Conservation (phyloP, 1,140 invertebrate species). For the Drosophila ercepeae region DNA sequence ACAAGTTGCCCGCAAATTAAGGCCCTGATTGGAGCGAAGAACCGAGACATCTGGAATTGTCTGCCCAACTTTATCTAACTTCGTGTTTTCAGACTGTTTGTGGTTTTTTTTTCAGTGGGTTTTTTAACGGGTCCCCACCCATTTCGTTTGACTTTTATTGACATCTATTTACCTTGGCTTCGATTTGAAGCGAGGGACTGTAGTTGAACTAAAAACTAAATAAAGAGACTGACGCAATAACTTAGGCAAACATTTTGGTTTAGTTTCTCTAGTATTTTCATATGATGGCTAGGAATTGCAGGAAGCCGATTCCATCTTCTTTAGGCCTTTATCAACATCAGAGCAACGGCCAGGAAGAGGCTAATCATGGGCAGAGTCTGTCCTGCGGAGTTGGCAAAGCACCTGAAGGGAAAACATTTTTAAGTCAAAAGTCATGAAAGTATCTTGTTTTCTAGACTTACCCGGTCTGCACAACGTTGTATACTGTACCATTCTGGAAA, state of each 20-base stretch:
- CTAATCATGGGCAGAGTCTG: conserved; percentile 53
- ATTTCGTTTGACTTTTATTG: conserved; percentile 40
- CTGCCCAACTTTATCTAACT: conserved; percentile 31
- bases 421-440: neutral
- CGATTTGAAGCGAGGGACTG: conserved; percentile 13
- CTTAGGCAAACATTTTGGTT: conserved; percentile 29
- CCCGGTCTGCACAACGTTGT: conserved; percentile 34
- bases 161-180: conserved; percentile 36
- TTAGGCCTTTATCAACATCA: conserved; percentile 57
- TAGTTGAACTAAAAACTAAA: conserved; percentile 74
- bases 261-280: conserved; percentile 6
- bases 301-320: conserved; percentile 3
- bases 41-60: conserved; percentile 37
- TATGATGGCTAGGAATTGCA: neutral
- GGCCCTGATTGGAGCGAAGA: conserved; percentile 47
- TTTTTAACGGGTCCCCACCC: conserved; percentile 21
- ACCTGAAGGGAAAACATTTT: conserved; percentile 1
- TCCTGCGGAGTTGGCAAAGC: conserved; percentile 29
- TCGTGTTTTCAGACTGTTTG: conserved; percentile 13
- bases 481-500: conserved; percentile 24
- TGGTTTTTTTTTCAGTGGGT: conserved; percentile 33
- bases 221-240: conserved; percentile 60
- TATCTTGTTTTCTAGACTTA: conserved; percentile 13
- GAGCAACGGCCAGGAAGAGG: conserved; percentile 50
- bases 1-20: conserved; percentile 72